These are phyloP conservation scores for Temnothorax ravouxi DNA, from an alignment of 2,888 invertebrate species.

Conservation along the genomic window DNA sequence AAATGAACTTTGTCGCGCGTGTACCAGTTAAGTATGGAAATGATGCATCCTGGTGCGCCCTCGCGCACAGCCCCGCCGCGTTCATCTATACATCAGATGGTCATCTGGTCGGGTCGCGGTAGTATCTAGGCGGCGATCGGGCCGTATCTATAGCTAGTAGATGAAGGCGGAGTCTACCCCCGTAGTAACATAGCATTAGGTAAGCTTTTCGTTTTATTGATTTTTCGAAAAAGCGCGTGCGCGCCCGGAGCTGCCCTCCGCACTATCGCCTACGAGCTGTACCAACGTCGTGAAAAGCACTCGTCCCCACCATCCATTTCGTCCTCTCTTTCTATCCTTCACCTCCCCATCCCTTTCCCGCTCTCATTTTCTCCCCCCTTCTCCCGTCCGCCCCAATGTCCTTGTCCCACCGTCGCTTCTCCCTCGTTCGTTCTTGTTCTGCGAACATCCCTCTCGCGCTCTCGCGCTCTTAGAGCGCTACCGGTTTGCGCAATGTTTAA, in stretches of 20 bases:
- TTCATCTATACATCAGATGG: constrained; percentile 85
- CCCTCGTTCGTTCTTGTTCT: constrained; percentile 21
- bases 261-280: constrained; percentile 85
- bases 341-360: constrained; percentile 31
- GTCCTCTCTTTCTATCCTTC: constrained; percentile 56
- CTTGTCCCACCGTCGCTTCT: constrained; percentile 25
- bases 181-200: constrained; percentile 85
- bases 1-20: constrained; percentile 52
- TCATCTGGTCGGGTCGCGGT: constrained; percentile 81
- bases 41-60: constrained; percentile 80
- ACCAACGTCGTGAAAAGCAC: constrained; percentile 80
- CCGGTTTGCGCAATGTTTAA: constrained; percentile 73
- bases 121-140: constrained; percentile 83
- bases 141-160: constrained; percentile 83
- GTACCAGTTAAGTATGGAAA: constrained; percentile 62
- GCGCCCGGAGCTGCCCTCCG: constrained; percentile 83
- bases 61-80: constrained; percentile 65
- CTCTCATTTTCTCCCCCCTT: constrained; percentile 45
- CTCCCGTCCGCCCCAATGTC: constrained; percentile 5
- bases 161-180: constrained; percentile 86
- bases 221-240: constrained; percentile 87
- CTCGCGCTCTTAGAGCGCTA: constrained; percentile 71
- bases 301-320: constrained; percentile 67
- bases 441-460: constrained; percentile 50
- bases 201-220: constrained; percentile 87